Evolutionary conservation across 2,113 vertebrate genomes (phyloP).

Genomic region (Otolemur garnettii): DNA sequence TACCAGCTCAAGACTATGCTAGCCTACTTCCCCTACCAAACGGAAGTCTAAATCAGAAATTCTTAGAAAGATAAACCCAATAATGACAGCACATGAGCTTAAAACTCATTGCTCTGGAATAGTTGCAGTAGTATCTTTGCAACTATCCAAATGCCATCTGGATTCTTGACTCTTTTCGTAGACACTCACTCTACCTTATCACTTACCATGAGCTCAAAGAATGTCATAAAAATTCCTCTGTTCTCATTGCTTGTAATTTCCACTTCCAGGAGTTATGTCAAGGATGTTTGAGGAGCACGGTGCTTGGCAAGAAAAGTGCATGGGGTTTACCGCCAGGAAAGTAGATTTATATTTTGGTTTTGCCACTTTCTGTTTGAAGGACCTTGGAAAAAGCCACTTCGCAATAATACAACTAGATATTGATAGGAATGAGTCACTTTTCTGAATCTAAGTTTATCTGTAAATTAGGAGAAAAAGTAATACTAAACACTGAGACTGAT

Average conservation of each 20-base stretch:
- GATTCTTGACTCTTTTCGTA: background rate
- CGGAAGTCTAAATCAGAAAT: background rate
- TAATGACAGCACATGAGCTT: background rate
- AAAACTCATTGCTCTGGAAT: background rate
- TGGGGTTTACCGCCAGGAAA: background rate
- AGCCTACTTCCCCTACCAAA: background rate
- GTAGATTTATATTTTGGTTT: slow-evolving; percentile 9
- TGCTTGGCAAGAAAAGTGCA: background rate
- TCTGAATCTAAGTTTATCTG: background rate
- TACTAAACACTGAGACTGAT: background rate
- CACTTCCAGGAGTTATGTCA: background rate
- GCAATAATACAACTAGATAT: background rate
- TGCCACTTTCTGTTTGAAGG: slow-evolving; percentile 34
- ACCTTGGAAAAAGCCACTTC: slow-evolving; percentile 21
- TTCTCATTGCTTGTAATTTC: background rate
- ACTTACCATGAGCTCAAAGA: slow-evolving; percentile 25
- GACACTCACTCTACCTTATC: background rate
- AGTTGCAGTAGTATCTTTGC: background rate
- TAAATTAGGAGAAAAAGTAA: background rate
- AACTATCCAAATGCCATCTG: background rate
- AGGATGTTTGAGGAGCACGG: background rate
- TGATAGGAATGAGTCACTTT: slow-evolving; percentile 9
- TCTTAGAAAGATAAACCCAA: background rate
- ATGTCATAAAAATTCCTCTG: background rate
- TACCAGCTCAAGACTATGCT: background rate